Conservation (phyloP, 1,140 invertebrate species). For the Drosophila mojavensis region DNA sequence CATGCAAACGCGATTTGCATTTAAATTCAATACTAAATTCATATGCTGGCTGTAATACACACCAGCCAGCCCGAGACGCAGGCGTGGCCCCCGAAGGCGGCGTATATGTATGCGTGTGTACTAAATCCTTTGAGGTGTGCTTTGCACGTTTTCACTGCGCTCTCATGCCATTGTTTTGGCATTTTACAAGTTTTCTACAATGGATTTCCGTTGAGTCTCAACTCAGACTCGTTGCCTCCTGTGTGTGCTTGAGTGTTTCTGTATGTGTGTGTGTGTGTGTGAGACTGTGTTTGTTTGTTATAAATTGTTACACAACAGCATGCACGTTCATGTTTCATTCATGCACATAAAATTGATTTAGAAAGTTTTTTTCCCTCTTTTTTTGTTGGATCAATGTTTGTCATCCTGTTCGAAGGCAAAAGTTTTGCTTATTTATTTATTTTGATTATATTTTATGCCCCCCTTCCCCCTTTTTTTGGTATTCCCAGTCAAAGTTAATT, state of each 20-base stretch:
- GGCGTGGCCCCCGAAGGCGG: conserved; percentile 26
- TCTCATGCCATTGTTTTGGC: conserved; percentile 63
- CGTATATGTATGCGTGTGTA: conserved; percentile 2
- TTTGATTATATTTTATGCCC: conserved; percentile 18
- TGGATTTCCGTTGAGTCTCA: conserved; percentile 71
- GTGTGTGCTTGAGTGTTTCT: conserved; percentile 18
- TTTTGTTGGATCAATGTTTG: conserved; percentile 22
- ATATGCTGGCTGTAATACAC: conserved; percentile 78
- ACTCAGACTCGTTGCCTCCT: conserved; percentile 27
- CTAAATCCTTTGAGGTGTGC: conserved; percentile 47
- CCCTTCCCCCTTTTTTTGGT: conserved; percentile 5
- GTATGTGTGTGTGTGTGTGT: conserved; percentile 37
- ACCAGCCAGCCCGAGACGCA: conserved; percentile 38
- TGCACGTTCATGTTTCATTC: conserved; percentile 80
- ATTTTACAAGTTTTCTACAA: conserved; percentile 80
- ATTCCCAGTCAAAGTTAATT: conserved; percentile 61
- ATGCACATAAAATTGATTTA: conserved; percentile 79
- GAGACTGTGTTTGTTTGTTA: conserved; percentile 45
- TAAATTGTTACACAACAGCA: conserved; percentile 72
- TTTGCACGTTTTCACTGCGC: conserved; percentile 39
- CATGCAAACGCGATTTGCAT: conserved; percentile 81
- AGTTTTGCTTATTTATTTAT: conserved; percentile 44
- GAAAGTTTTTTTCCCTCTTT: conserved; percentile 52
- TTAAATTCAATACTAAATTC: conserved; percentile 82
- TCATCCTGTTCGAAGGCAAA: conserved; percentile 34